Base-by-base conservation (phyloP, 2,113 vertebrate genomes). In the Mandrillus leucophaeus region DNA sequence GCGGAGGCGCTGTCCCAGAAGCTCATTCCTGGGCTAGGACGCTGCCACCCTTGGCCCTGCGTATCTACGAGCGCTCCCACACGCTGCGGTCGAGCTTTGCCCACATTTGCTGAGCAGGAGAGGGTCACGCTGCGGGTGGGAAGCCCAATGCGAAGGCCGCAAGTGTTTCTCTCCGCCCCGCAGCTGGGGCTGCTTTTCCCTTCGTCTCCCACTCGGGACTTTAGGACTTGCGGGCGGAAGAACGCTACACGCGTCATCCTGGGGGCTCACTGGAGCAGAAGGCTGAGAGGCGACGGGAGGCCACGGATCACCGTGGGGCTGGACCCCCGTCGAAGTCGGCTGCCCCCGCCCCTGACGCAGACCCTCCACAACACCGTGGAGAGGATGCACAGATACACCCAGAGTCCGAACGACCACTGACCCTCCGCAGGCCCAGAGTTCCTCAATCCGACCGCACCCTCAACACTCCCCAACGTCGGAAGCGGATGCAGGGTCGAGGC, bases 1-100 rank as follows among this genome's bases (percentile, higher is more conserved):
- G 45, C 12, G 16, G 16, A 8, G 30, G 30, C 1, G 12, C 20
- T 91, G 27, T 83, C 40, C 75, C 61, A n/a, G 61, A 80, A 83
- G 27, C 70, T 72, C 81, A 27, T 12, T 87, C 61, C 52, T 45
- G 40, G 3, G 2, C 50, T 72, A 30, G 61, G 43, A 57, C 27
- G 13, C 38, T 40, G 30, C 43, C 30, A 27, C 32, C 30, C 16
- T 68, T 1, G 5, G 48, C 27, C 43, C 27, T 52, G 52, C 18
- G 43, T 14, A 25, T 32, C 64, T 90, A 72, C 82, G 22, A 10
- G 14, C 1, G 3, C 55, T 86, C 32, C 89, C 70, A 4, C 66
- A 32, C 10, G 23, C 90, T 84, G 80, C 73, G 32, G 38, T 79
- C 30, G 12, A 40, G 35, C 45, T 93, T 96, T 88, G 80, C 55